A percentile compares a stretch with the other conserved stretches of the same genome.
Evolutionary conservation across 2,113 vertebrate species (phyloP).

Genomic region (Heterocephalus glaber): DNA sequence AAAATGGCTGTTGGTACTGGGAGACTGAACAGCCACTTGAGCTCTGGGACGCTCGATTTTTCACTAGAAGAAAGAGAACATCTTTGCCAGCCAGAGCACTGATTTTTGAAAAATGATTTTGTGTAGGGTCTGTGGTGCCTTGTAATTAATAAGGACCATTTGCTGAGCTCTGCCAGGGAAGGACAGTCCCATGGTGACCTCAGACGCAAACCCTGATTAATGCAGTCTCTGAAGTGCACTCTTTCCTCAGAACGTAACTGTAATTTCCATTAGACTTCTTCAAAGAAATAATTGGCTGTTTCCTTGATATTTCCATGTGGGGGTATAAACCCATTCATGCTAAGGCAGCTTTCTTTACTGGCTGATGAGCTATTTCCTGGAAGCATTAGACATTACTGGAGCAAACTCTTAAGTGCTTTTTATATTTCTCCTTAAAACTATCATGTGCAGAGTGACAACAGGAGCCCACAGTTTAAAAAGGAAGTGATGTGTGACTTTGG

Average conservation of each 20-base stretch:
- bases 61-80: slow-evolving; percentile 67
- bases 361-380: neutral
- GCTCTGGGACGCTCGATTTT: slow-evolving; percentile 46
- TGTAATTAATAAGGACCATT: slow-evolving; percentile 42
- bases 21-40: slow-evolving; percentile 42
- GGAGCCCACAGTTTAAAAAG: neutral
- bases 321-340: neutral
- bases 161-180: slow-evolving; percentile 33
- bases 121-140: slow-evolving; percentile 33
- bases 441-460: neutral
- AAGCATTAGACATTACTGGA: neutral
- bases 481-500: neutral
- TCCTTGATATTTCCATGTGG: neutral
- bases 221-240: neutral
- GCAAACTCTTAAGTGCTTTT: slow-evolving; percentile 45
- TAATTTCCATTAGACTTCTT: neutral
- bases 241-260: neutral
- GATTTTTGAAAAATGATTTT: slow-evolving; percentile 72
- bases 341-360: neutral
- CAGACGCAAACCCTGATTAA: neutral
- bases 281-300: neutral
- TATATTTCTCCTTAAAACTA: neutral
- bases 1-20: slow-evolving; percentile 60
- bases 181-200: neutral
- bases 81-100: slow-evolving; percentile 58